These are phyloP conservation scores for Vannuccia rotundouncinata DNA, from an alignment of 2,888 invertebrate genomes.

Conservation along the genomic window DNA sequence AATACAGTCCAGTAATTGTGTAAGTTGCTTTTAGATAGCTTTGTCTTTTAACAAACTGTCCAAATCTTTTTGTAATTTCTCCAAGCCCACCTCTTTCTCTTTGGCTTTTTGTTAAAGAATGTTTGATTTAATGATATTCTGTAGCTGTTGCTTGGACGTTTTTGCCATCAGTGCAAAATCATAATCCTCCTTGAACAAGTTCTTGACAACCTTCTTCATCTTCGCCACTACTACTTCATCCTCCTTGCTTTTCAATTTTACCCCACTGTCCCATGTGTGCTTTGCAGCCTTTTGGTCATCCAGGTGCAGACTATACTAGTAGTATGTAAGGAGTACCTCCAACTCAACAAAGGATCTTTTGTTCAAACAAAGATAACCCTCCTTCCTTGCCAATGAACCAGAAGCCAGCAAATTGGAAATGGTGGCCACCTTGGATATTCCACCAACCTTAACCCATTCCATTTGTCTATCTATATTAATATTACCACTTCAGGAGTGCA, in stretches of 20 bases:
- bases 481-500: no score
- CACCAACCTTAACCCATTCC: no score
- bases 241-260: neutral
- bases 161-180: neutral
- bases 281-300: neutral
- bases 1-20: neutral
- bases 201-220: neutral
- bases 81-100: neutral
- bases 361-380: no score
- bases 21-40: neutral
- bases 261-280: neutral
- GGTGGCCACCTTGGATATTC: no score
- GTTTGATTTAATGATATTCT: neutral
- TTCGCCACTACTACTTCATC: neutral
- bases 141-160: neutral
- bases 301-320: no score
- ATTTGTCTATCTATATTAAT: no score
- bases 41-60: neutral
- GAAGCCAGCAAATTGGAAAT: no score
- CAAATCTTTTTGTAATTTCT: neutral
- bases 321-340: no score
- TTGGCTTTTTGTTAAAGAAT: neutral
- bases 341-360: no score
- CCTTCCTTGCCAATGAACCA: no score
- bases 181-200: neutral